Conservation (phyloP, 2,113 vertebrate genomes). For the Mormyrus lacerda region DNA sequence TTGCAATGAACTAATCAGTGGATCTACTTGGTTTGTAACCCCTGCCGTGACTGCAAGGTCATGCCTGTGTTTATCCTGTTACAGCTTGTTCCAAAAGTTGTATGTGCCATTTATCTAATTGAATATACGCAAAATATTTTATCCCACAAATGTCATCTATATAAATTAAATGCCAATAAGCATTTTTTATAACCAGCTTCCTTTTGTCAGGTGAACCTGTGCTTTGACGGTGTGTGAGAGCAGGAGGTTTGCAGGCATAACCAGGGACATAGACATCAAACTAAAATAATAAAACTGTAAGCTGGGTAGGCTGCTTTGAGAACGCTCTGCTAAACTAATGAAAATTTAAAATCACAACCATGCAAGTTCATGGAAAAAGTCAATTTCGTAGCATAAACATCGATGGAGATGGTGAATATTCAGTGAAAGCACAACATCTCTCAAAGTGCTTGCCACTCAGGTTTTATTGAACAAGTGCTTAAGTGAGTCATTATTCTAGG, state of each 20-base stretch:
- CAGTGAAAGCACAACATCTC: not conserved
- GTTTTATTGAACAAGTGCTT: constrained; percentile 45
- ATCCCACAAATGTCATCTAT: not conserved
- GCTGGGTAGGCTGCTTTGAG: not conserved
- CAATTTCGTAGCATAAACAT: not conserved
- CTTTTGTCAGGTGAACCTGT: not conserved
- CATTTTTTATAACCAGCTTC: not conserved
- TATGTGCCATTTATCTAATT: not conserved
- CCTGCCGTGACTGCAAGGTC: not conserved
- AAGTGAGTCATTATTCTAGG: not conserved
- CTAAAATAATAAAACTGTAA: not conserved
- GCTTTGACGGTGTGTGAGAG: not conserved
- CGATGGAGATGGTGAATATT: not conserved
- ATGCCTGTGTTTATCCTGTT: not conserved
- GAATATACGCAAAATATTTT: not conserved
- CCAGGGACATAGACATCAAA: not conserved
- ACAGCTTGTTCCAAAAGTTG: not conserved
- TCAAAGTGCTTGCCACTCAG: constrained; percentile 29
- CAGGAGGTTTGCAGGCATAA: not conserved
- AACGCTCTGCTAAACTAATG: not conserved
- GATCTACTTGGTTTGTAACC: not conserved
- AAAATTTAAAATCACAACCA: not conserved
- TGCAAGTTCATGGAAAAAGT: not conserved
- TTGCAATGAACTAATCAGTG: not conserved
- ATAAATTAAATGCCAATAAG: not conserved